A percentile compares a stretch with the other conserved stretches of the same genome.
These are phyloP conservation scores for Poecilia wingei DNA, from an alignment of 2,797 vertebrate genomes.

Conservation along the genomic window DNA sequence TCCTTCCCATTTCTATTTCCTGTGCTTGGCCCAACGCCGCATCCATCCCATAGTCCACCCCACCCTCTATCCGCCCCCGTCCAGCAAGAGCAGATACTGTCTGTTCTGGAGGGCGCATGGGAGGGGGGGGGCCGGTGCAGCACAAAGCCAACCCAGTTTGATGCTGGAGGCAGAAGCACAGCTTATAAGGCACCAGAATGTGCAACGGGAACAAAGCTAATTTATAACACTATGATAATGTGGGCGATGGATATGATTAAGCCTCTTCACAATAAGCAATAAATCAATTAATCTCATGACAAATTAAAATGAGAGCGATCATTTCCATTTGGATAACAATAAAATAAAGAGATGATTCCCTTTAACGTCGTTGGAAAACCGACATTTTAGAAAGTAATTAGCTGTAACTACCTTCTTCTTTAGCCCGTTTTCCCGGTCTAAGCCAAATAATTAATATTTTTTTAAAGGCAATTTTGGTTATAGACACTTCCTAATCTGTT, in stretches of 20 bases:
- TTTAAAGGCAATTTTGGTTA: too few species aligned
- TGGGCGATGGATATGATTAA: background rate
- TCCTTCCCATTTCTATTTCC: conserved; percentile 70
- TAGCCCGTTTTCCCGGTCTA: too few species aligned
- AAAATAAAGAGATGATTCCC: too few species aligned
- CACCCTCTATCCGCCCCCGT: conserved; percentile 35
- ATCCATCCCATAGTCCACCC: conserved; percentile 27
- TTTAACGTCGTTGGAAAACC: too few species aligned
- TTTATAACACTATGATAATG: conserved; percentile 17
- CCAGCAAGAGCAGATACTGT: conserved; percentile 55
- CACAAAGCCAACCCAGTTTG: conserved; percentile 49
- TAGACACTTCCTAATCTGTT: too few species aligned
- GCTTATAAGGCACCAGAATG: conserved; percentile 26
- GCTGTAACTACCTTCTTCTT: too few species aligned
- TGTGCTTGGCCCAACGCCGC: conserved; percentile 47
- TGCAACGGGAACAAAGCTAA: conserved; percentile 50
- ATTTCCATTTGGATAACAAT: too few species aligned
- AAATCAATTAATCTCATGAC: too few species aligned
- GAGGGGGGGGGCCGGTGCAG: conserved; percentile 35
- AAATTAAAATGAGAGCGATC: too few species aligned
- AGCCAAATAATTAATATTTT: too few species aligned
- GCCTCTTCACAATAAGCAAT: background rate
- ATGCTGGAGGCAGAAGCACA: conserved; percentile 38
- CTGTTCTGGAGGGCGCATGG: conserved; percentile 41
- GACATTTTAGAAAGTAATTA: too few species aligned